Conservation (phyloP, 2,797 vertebrate genomes). For the Merluccius polli region DNA sequence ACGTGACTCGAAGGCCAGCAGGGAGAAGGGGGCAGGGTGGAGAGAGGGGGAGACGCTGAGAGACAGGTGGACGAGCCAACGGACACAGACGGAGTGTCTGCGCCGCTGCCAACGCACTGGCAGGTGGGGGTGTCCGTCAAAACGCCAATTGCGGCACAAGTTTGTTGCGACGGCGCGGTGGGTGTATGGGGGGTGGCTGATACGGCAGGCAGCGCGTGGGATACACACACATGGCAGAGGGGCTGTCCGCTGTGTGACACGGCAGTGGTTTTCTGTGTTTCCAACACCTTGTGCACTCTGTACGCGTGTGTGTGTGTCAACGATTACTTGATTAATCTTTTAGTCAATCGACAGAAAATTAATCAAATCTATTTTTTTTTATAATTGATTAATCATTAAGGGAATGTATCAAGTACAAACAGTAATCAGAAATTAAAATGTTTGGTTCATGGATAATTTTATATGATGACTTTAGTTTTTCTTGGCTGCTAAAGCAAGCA, state of each 20-base stretch:
- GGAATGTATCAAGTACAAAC: too few species aligned
- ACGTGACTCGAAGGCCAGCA: constrained; percentile 42
- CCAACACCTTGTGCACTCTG: too few species aligned
- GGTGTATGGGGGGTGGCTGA: background rate
- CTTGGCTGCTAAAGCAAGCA: too few species aligned
- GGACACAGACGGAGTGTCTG: constrained; percentile 64
- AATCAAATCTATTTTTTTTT: too few species aligned
- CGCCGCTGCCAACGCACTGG: constrained; percentile 35
- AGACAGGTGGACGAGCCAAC: constrained; percentile 70
- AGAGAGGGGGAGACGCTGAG: constrained; percentile 46
- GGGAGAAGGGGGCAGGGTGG: constrained; percentile 6
- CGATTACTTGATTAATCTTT: too few species aligned
- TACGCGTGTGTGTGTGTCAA: too few species aligned
- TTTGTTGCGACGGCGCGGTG: background rate
- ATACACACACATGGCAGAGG: background rate
- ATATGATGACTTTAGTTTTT: too few species aligned
- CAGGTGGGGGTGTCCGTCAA: constrained; percentile 69
- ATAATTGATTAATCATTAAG: too few species aligned
- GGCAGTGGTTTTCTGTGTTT: too few species aligned
- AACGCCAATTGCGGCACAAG: constrained; percentile 27
- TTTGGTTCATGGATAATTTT: too few species aligned
- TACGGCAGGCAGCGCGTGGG: background rate
- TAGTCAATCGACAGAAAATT: too few species aligned
- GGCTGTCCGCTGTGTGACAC: background rate
- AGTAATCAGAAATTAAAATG: too few species aligned